Evolutionary conservation across 2,113 vertebrate genomes (phyloP).

Genomic region (Grammomys surdaster): DNA sequence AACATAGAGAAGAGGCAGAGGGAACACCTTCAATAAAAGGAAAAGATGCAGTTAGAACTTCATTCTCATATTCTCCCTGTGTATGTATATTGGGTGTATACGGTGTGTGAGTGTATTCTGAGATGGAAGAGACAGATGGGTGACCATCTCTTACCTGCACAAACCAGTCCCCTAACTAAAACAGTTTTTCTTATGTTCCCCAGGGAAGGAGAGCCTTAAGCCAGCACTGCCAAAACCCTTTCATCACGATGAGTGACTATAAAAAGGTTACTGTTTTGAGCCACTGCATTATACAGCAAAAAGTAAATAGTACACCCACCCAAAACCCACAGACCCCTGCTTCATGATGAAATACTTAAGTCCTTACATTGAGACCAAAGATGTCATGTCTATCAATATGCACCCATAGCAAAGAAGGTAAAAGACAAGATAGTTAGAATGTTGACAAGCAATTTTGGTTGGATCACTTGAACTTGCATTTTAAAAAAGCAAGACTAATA

Average conservation of each 20-base stretch:
- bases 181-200: neutral
- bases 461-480: neutral
- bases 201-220: neutral
- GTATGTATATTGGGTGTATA: no score
- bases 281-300: neutral
- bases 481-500: neutral
- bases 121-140: no score
- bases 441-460: neutral
- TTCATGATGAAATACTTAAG: neutral
- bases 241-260: neutral
- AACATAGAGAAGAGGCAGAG: slow-evolving; percentile 89
- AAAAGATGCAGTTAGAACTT: slow-evolving; percentile 53
- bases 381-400: neutral
- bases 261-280: neutral
- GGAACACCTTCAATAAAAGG: slow-evolving; percentile 87
- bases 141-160: neutral
- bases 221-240: neutral
- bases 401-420: neutral
- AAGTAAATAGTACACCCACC: neutral
- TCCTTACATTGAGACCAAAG: neutral
- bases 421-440: neutral
- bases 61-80: neutral
- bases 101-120: neutral
- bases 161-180: neutral
- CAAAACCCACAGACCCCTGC: neutral